Evolutionary conservation across 2,888 invertebrate genomes (phyloP).

Genomic region (Germaria angustata): DNA sequence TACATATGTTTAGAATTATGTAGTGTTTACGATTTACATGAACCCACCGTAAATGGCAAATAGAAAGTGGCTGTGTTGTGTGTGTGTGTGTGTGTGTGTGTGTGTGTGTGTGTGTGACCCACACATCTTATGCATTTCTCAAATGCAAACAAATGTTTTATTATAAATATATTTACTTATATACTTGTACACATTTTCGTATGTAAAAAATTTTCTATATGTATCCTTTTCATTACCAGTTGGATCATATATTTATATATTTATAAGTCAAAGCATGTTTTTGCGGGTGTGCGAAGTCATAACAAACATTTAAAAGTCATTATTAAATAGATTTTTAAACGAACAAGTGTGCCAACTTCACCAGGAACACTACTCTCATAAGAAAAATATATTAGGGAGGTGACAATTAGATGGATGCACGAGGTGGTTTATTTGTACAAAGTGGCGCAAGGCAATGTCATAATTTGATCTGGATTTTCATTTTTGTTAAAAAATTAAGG

Average conservation of each 20-base stretch:
- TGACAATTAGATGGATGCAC: not conserved
- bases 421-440: too few species aligned
- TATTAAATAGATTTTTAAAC: not conserved
- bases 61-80: too few species aligned
- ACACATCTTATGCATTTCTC: too few species aligned
- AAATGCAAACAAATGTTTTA: not conserved
- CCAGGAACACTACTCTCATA: not conserved
- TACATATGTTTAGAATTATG: too few species aligned
- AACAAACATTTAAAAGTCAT: slow-evolving; percentile 31
- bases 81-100: not conserved
- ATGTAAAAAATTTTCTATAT: too few species aligned
- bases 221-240: not conserved
- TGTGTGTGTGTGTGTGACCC: too few species aligned
- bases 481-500: too few species aligned
- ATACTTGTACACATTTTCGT: too few species aligned
- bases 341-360: not conserved
- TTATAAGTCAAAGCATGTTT: not conserved
- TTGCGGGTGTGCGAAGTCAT: not conserved
- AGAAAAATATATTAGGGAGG: not conserved
- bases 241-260: not conserved
- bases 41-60: not conserved
- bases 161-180: not conserved
- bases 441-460: too few species aligned
- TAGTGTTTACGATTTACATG: too few species aligned
- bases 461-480: too few species aligned